A percentile compares a stretch with the other conserved stretches of the same genome.
These are phyloP conservation scores for Meta bourneti DNA, from an alignment of 2,888 invertebrate genomes.

Conservation along the genomic window DNA sequence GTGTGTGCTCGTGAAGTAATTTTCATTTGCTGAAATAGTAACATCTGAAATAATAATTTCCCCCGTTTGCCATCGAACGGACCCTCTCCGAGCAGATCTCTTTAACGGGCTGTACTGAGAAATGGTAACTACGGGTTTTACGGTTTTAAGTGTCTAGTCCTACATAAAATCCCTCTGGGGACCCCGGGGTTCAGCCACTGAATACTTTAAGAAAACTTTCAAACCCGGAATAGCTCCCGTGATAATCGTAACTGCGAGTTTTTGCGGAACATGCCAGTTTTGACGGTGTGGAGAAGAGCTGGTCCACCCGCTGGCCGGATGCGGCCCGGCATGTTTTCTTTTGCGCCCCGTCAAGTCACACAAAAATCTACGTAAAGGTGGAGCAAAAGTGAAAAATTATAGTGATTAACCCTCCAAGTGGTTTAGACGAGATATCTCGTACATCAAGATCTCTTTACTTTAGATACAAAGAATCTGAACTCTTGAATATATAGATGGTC, in stretches of 20 bases:
- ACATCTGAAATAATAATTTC: not conserved
- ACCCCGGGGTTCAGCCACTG: not conserved
- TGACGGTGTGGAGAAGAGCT: not conserved
- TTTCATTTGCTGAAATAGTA: not conserved
- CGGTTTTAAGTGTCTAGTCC: slow-evolving; percentile 17
- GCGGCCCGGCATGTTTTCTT: too few species aligned
- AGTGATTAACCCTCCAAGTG: too few species aligned
- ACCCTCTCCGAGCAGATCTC: not conserved
- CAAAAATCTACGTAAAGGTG: too few species aligned
- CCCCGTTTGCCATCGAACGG: not conserved
- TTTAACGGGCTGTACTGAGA: slow-evolving; percentile 11
- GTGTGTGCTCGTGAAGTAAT: not conserved
- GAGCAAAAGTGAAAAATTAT: too few species aligned
- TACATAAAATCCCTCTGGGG: slow-evolving; percentile 17
- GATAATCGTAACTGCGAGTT: slow-evolving; percentile 13
- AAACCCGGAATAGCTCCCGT: slow-evolving; percentile 7
- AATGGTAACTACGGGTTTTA: slow-evolving; percentile 28
- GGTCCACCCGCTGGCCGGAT: not conserved
- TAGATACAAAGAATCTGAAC: too few species aligned
- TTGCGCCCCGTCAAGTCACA: too few species aligned
- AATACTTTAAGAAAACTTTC: slow-evolving; percentile 24
- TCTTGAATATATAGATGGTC: too few species aligned
- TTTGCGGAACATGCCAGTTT: not conserved
- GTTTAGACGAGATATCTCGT: too few species aligned
- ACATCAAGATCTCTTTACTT: too few species aligned